Percentiles rank a stretch among this genome's conserved stretches.
These are phyloP conservation scores for Marronus borbonicus DNA, from an alignment of 2,888 invertebrate genomes.

Conservation along the genomic window DNA sequence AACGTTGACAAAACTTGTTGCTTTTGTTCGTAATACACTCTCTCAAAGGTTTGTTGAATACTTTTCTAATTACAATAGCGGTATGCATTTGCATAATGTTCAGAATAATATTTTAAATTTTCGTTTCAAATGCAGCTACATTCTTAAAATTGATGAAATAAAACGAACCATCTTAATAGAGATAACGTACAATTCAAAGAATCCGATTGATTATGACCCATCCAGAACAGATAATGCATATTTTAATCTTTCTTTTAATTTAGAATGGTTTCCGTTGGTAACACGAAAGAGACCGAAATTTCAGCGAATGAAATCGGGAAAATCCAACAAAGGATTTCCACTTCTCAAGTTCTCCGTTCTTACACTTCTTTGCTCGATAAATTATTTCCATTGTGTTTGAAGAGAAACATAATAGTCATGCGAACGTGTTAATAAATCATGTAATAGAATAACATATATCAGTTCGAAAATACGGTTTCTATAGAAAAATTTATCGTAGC, in stretches of 20 bases:
- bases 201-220: background rate
- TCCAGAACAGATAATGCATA: background rate
- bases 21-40: too few species aligned
- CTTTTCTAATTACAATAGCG: too few species aligned
- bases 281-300: constrained; percentile 2
- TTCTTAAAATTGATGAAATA: too few species aligned
- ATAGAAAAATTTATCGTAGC: constrained; percentile 33
- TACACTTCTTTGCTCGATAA: constrained; percentile 28
- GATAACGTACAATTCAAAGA: background rate
- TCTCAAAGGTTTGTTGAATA: too few species aligned
- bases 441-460: constrained; percentile 45
- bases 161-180: too few species aligned
- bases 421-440: constrained; percentile 47
- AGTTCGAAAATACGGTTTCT: constrained; percentile 35
- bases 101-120: too few species aligned
- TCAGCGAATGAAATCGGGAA: constrained; percentile 25
- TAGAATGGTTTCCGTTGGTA: background rate
- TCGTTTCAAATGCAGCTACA: too few species aligned
- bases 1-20: too few species aligned
- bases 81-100: too few species aligned
- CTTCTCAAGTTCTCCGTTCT: constrained; percentile 29
- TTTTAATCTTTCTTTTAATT: background rate
- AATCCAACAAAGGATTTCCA: constrained; percentile 29
- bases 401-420: constrained; percentile 44
- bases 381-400: constrained; percentile 35